Evolutionary conservation across 92 coral and sea anemone species (phyloP), one percentile per base, ranked within the genome.

Genomic region (Bergia sp.): DNA sequence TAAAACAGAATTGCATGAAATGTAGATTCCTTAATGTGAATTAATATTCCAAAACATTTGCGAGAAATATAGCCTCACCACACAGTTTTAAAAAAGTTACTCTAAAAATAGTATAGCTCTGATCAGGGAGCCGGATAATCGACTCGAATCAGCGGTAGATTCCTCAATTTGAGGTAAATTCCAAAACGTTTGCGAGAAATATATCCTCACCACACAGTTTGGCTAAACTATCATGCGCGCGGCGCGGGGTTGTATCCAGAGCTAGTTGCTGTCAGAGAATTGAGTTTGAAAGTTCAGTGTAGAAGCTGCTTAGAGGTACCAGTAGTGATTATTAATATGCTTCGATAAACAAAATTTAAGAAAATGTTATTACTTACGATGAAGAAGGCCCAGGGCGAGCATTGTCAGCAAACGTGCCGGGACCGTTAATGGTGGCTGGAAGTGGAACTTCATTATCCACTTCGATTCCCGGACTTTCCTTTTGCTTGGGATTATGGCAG

Each of bases 321-420:
- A 7, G 69, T 61, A 61, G 23, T 61, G 69, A 61, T 61, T 2
- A 61, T 61, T 61, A 61, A 16, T 23, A 0, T 0, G n/a, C 4
- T 61, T 61, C 67, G 67, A 3, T 61, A 11, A 61, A 61, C 0
- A 61, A 61, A 16, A 61, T 61, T 61, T 13, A 61, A 16, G 69
- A 61, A 61, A 61, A 61, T 6, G 18, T 16, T 61, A 0, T 53
- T 18, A 61, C 29, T 61, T 61, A 61, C 69, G 69, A 61, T 0
- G 29, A 61, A 61, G 69, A 61, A 61, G 69, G n/a, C 69, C 69
- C 69, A 61, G 69, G 69, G 69, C 69, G 7, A 61, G 69, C 69
- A 61, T 4, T 61, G 69, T 7, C n/a, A 61, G 29, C 29, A 29
- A 29, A 29, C 29, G 69, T 61, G 69, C 3, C 21, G 18, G 64